Evolutionary conservation across 2,797 vertebrate genomes (phyloP), one percentile per base, ranked within the genome.

Genomic region (Australoheros facetus): DNA sequence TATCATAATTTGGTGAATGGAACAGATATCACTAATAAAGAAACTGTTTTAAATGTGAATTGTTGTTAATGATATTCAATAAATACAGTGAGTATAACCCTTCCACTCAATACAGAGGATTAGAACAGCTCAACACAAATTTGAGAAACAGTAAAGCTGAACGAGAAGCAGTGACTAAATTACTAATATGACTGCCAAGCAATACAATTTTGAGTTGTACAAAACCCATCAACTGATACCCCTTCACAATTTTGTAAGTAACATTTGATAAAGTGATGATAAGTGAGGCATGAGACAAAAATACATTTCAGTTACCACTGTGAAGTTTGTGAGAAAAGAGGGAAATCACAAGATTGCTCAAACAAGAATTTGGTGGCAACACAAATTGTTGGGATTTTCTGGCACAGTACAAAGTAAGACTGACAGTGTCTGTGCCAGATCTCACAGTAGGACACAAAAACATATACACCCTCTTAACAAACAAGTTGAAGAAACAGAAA

Each of bases 401-500:
- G 48, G 28, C 62, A 66, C 16, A n/a, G 45, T 28, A 66, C 42
- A 69, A 13, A 69, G 19, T 17, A 51, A 51, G 17, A 51, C 45
- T 19, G 45, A 30, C 30, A 45, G 30, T 51, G 16, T 48, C 42
- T 28, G 42, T 48, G 5, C 5, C 23, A 51, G 42, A 30, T 13
- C 26, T 69, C 48, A 30, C 23, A 69, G 23, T 51, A 13, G 26
- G 28, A 11, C 23, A 51, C 7, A n/a, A 51, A 69, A 48, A 30
- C 37, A n/a, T 30, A 30, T 32, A 80, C 48, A 60, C 23, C 51
- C 3, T 59, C 11, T 54, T 26, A 73, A 51, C 8, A 71, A 32
- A 81, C 32, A 51, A 75, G 34, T 54, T 58, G n/a, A 69, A 66
- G 28, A 76, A 51, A 56, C 57, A 3, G 32, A 69, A 30, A 56